phyloP scores from a whole-genome alignment of 2,888 invertebrate genomes.

The Caenorhabditis panamensis region DNA sequence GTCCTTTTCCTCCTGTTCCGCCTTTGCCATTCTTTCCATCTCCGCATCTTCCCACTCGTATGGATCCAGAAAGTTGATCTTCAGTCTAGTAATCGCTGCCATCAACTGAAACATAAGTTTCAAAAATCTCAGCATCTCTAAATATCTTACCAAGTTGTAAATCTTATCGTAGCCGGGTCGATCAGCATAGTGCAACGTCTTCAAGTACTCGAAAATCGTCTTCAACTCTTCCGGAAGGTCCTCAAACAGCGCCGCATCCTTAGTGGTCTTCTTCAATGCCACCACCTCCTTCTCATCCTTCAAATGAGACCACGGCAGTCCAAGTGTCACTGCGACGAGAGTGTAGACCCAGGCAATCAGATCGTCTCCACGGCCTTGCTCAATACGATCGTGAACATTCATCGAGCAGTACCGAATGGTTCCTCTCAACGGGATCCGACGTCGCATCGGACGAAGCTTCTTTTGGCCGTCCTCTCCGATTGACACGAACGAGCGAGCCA shows the following conservation, averaged over 20 bases:
- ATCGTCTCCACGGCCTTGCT: conserved; percentile 57
- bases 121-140: background rate
- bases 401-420: conserved; percentile 60
- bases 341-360: conserved; percentile 59
- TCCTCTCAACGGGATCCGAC: conserved; percentile 52
- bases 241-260: conserved; percentile 48
- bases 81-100: conserved; percentile 42
- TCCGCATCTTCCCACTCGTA: conserved; percentile 65
- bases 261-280: conserved; percentile 53
- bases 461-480: conserved; percentile 41
- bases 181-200: conserved; percentile 42
- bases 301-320: conserved; percentile 53
- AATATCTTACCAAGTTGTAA: conserved; percentile 40
- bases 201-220: conserved; percentile 54
- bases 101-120: conserved; percentile 48
- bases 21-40: conserved; percentile 47
- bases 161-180: conserved; percentile 53
- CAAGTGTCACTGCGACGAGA: conserved; percentile 48
- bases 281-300: conserved; percentile 57
- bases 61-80: conserved; percentile 62
- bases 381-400: conserved; percentile 56
- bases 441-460: conserved; percentile 41
- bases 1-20: conserved; percentile 39
- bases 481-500: conserved; percentile 58
- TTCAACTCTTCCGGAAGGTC: conserved; percentile 56